Evolutionary conservation across 2,113 vertebrate genomes (phyloP).

Genomic region (Vidua macroura): DNA sequence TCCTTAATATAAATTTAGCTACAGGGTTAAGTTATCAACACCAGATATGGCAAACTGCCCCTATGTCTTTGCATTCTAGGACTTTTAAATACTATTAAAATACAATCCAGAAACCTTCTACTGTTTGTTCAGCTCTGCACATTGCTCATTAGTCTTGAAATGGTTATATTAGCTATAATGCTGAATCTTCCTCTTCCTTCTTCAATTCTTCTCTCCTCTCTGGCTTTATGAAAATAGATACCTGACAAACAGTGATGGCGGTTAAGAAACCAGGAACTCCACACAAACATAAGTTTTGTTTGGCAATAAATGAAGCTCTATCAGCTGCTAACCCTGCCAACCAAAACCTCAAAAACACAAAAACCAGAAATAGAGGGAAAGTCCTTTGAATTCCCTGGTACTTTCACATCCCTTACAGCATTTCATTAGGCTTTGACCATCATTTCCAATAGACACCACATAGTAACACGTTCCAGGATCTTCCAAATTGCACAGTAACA

Average conservation of each 20-base stretch:
- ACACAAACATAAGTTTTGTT: neutral
- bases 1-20: neutral
- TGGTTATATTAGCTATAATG: neutral
- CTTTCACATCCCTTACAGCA: neutral
- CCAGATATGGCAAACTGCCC: neutral
- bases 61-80: neutral
- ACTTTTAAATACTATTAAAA: neutral
- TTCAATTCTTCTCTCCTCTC: neutral
- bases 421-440: neutral
- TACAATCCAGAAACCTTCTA: neutral
- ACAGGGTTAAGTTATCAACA: neutral
- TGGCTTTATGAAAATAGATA: neutral
- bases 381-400: neutral
- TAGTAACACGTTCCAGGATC: neutral
- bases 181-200: neutral
- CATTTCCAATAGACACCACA: neutral
- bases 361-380: constrained; percentile 7
- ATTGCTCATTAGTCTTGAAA: neutral
- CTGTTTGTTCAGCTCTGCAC: neutral
- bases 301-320: neutral
- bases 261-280: neutral
- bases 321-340: neutral
- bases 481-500: neutral
- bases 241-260: neutral
- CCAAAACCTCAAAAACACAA: neutral